Evolutionary conservation across 2,888 invertebrate genomes (phyloP).

Genomic region (Branchellion lobata): DNA sequence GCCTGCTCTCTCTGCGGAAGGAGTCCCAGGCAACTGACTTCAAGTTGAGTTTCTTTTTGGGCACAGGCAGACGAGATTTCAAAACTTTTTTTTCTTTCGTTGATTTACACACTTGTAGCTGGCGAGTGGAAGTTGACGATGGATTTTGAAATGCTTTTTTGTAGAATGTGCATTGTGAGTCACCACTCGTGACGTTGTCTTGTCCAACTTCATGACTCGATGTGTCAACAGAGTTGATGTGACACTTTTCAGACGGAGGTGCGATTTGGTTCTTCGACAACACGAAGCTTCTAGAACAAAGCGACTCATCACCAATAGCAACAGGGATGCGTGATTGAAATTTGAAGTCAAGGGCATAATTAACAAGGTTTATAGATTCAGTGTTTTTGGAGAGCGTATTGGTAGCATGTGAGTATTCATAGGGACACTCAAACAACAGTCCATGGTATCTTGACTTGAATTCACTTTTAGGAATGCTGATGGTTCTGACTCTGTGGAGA

Average conservation of each 20-base stretch:
- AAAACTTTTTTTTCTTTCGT: background rate
- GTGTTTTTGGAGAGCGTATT: background rate
- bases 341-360: background rate
- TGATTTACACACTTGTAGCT: no score
- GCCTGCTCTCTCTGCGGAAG: background rate
- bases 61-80: background rate
- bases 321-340: background rate
- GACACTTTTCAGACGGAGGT: background rate
- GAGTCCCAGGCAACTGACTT: background rate
- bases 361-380: constrained; percentile 2
- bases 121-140: no score
- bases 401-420: background rate
- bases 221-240: background rate
- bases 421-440: constrained; percentile 37
- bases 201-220: background rate
- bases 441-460: constrained; percentile 20
- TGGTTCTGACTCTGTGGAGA: constrained; percentile 64
- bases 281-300: background rate
- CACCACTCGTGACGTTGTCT: no score
- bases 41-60: constrained; percentile 1
- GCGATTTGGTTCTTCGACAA: background rate
- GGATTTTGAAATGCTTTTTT: no score
- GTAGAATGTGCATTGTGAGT: no score
- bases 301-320: background rate
- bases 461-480: background rate